Evolutionary conservation across 2,113 vertebrate genomes (phyloP).

Genomic region (Rhinogobius similis): DNA sequence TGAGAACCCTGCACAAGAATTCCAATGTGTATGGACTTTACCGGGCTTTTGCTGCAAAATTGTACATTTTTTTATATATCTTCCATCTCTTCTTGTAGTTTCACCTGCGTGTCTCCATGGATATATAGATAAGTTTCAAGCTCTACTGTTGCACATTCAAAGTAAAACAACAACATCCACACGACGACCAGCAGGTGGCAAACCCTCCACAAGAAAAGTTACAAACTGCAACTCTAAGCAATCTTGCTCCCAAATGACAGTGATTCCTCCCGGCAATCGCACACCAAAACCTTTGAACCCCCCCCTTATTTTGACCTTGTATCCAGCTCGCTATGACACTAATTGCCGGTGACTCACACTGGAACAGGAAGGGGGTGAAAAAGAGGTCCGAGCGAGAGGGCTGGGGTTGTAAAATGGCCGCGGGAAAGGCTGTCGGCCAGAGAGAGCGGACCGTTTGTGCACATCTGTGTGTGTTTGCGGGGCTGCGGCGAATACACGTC

Average conservation of each 20-base stretch:
- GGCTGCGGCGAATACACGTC: slow-evolving; percentile 63
- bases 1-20: too few species aligned
- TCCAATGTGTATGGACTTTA: too few species aligned
- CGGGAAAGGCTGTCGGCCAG: slow-evolving; percentile 59
- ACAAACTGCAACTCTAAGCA: not conserved
- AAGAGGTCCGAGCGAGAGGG: slow-evolving; percentile 47
- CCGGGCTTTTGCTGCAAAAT: too few species aligned
- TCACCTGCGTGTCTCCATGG: too few species aligned
- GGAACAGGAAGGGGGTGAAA: slow-evolving; percentile 47
- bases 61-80: too few species aligned
- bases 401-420: slow-evolving; percentile 48
- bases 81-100: too few species aligned
- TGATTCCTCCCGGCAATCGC: not conserved
- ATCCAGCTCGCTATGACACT: slow-evolving; percentile 56
- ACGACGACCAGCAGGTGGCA: too few species aligned
- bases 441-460: slow-evolving; percentile 64
- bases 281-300: slow-evolving; percentile 4
- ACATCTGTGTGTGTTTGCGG: slow-evolving; percentile 51
- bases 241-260: not conserved
- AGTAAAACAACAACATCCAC: too few species aligned
- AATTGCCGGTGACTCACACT: slow-evolving; percentile 58
- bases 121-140: too few species aligned
- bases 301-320: slow-evolving; percentile 34
- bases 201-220: not conserved
- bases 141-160: too few species aligned